A percentile compares a stretch with the other conserved stretches of the same genome.
These are phyloP conservation scores for Andinoacara biseriatus DNA, from an alignment of 2,113 vertebrate species.

Conservation along the genomic window DNA sequence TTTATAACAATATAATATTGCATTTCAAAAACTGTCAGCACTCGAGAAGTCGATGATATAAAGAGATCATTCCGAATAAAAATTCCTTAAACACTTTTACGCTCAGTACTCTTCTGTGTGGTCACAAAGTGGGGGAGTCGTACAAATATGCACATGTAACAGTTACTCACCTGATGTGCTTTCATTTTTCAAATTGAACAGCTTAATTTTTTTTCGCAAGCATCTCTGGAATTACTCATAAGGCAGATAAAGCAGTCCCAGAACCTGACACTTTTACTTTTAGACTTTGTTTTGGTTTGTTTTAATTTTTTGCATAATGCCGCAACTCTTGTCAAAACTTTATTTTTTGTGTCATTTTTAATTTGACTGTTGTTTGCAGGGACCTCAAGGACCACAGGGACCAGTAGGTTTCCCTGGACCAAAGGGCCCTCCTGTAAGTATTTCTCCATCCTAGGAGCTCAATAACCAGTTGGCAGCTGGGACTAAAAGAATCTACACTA, in stretches of 20 bases:
- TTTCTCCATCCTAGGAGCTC: background rate
- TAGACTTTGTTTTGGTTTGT: background rate
- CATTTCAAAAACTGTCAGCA: background rate
- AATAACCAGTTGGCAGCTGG: background rate
- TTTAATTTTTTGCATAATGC: background rate
- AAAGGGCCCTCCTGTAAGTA: slow-evolving; percentile 95
- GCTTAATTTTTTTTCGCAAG: background rate
- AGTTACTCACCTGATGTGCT: background rate
- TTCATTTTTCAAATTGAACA: background rate
- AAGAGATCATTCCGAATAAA: background rate
- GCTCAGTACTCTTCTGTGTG: background rate
- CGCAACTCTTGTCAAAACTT: too few relatives aligned
- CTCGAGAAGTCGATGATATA: background rate
- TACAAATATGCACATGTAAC: background rate
- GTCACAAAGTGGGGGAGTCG: background rate
- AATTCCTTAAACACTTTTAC: background rate
- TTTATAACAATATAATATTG: background rate
- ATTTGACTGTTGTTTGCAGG: slow-evolving; percentile 78
- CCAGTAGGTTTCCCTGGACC: slow-evolving; percentile 95
- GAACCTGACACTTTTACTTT: background rate
- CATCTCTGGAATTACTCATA: background rate
- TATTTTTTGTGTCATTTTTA: background rate
- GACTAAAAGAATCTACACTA: background rate
- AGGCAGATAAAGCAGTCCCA: background rate
- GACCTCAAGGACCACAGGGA: slow-evolving; percentile 97